Conservation (phyloP, 2,113 vertebrate species). For the Leptosomus discolor region DNA sequence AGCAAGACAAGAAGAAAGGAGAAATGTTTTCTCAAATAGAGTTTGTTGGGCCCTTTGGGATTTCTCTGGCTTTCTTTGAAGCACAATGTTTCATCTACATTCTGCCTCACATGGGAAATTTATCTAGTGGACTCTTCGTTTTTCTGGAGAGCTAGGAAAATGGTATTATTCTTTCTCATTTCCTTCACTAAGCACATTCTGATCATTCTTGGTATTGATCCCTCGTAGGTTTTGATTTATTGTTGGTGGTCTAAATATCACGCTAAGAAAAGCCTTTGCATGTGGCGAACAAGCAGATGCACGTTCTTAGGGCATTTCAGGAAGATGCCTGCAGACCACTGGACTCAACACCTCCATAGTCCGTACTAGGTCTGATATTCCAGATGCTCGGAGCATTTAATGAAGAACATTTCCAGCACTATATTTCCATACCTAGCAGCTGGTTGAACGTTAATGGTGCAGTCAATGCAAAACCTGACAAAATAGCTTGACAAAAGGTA, state of each 20-base stretch:
- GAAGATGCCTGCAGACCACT: neutral
- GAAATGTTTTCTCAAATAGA: neutral
- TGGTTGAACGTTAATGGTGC: neutral
- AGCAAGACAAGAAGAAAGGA: neutral
- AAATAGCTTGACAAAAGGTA: neutral
- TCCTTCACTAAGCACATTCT: neutral
- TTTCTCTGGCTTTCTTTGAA: neutral
- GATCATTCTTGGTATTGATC: neutral
- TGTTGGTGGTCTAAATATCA: neutral
- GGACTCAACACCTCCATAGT: neutral
- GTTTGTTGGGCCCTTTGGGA: accelerated
- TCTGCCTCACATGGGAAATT: neutral
- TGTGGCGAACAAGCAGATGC: accelerated
- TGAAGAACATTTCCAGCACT: neutral
- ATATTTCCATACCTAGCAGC: neutral
- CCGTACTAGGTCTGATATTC: neutral
- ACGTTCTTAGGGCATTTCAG: neutral
- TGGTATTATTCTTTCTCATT: neutral
- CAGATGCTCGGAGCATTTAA: neutral
- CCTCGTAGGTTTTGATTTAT: accelerated
- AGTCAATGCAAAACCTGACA: neutral
- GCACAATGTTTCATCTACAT: neutral
- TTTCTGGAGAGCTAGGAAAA: neutral
- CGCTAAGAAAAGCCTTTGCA: neutral
- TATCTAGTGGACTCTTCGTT: neutral